These are phyloP conservation scores for Furnarius figulus DNA, from an alignment of 2,113 vertebrate genomes.

Conservation along the genomic window DNA sequence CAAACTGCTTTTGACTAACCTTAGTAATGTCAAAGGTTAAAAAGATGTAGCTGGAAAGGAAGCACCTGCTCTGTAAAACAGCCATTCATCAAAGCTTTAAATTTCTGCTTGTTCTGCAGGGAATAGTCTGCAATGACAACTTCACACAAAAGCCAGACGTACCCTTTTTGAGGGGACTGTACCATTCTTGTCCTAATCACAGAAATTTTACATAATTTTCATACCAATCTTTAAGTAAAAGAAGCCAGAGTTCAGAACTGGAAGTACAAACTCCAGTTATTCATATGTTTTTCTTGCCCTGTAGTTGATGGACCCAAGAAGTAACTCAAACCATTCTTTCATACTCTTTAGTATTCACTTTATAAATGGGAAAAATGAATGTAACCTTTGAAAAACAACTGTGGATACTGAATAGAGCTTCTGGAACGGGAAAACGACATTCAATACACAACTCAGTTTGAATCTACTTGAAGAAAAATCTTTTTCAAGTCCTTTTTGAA, in stretches of 20 bases:
- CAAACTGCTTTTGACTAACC: neutral
- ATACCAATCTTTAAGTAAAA: neutral
- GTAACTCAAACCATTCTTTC: neutral
- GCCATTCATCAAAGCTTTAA: neutral
- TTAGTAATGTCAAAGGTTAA: constrained; percentile 33
- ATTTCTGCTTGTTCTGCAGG: neutral
- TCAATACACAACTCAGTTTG: neutral
- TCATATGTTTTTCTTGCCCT: neutral
- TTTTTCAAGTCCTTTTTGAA: neutral
- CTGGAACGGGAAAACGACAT: neutral
- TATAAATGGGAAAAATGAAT: neutral
- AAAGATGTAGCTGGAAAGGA: neutral
- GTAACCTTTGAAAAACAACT: neutral
- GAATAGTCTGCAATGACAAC: neutral
- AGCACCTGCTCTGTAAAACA: neutral
- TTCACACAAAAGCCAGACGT: neutral
- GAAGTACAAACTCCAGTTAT: neutral
- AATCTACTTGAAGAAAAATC: neutral
- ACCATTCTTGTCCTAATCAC: neutral
- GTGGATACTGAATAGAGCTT: neutral
- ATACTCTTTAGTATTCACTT: neutral
- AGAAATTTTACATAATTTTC: neutral
- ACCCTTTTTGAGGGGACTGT: neutral
- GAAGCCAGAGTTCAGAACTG: neutral
- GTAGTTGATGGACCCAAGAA: neutral